Evolutionary conservation across 2,113 vertebrate species (phyloP).

Genomic region (Ardeotis arabs): DNA sequence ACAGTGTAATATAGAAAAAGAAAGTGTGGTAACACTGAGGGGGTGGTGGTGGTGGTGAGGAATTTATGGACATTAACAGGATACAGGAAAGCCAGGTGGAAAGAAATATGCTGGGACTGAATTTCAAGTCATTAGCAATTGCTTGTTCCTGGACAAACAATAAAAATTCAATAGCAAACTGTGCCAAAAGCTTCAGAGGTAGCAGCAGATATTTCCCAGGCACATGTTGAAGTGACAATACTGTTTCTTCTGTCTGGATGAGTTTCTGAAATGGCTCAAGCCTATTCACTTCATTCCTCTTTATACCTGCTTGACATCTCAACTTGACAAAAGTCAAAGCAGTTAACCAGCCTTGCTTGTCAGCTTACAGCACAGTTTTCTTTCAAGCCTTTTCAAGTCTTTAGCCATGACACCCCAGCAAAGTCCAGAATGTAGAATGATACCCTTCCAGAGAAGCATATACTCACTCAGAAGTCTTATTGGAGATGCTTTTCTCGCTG

Average conservation of each 20-base stretch:
- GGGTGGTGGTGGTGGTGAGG: not conserved
- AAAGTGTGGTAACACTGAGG: not conserved
- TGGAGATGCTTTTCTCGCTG: conserved; percentile 82
- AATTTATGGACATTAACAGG: not conserved
- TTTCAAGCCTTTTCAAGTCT: not conserved
- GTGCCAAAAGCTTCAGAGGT: not conserved
- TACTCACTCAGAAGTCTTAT: conserved; percentile 89
- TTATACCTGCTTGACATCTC: not conserved
- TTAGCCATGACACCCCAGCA: not conserved
- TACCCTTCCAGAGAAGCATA: not conserved
- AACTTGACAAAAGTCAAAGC: not conserved
- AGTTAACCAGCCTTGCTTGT: not conserved
- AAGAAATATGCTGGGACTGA: not conserved
- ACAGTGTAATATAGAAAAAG: not conserved
- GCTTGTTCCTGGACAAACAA: not conserved
- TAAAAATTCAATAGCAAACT: not conserved
- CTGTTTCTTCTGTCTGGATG: not conserved
- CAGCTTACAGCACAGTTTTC: not conserved
- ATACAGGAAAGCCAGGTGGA: not conserved
- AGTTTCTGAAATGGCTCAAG: not conserved
- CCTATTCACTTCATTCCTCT: not conserved
- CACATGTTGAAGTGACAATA: not conserved
- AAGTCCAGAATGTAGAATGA: not conserved
- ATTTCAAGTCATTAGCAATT: not conserved
- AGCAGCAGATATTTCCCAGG: not conserved